A percentile compares a stretch with the other conserved stretches of the same genome.
Conservation (phyloP, 2,797 vertebrate genomes). For the Ciconia nigra region DNA sequence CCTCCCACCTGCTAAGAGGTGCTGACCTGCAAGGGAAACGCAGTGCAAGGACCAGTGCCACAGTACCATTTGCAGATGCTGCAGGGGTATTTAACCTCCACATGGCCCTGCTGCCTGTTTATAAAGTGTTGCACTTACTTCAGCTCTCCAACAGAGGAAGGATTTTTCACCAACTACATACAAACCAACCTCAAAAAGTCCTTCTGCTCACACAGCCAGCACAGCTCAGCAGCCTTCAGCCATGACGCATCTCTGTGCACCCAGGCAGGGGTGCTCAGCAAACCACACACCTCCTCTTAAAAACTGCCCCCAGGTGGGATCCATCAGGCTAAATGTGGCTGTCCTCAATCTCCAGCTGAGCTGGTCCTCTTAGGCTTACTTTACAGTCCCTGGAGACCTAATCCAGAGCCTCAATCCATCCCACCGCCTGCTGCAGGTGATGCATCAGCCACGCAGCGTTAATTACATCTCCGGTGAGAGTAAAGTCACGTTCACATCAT, state of each 20-base stretch:
- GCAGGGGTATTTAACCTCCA: background rate
- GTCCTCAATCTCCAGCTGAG: background rate
- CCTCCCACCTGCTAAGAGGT: background rate
- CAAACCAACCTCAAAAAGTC: background rate
- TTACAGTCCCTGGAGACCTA: background rate
- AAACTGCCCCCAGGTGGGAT: background rate
- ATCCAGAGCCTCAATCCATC: background rate
- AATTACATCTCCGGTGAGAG: background rate
- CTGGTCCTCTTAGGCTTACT: background rate
- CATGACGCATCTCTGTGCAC: rapidly evolving
- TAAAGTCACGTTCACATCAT: rapidly evolving
- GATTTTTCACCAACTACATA: background rate
- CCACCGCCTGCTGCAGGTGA: rapidly evolving
- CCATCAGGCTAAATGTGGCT: background rate
- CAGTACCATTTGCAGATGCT: no score
- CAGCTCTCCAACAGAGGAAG: background rate
- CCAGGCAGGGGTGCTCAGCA: background rate
- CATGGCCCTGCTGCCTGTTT: rapidly evolving
- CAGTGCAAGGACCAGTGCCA: background rate
- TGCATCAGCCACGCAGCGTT: rapidly evolving
- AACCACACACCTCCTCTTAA: background rate
- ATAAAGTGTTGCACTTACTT: background rate
- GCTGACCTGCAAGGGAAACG: no score
- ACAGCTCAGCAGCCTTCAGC: background rate
- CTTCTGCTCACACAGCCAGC: background rate